Evolutionary conservation across 2,797 vertebrate species (phyloP).

Genomic region (Heterohyrax brucei): DNA sequence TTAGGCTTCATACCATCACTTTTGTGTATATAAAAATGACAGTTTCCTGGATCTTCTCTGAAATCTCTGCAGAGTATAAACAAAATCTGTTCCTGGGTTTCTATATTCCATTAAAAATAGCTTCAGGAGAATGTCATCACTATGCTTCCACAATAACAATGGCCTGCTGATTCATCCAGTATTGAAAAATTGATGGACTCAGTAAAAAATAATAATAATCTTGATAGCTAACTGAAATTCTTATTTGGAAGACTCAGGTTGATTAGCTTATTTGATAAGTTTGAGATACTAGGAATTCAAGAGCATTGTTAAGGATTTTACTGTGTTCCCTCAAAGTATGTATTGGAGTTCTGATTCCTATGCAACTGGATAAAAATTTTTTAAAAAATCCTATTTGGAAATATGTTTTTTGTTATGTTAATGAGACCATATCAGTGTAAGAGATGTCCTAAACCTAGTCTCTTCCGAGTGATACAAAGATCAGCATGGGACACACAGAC

Average conservation of each 20-base stretch:
- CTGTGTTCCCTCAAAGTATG: neutral
- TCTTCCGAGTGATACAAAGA: neutral
- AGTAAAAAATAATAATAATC: neutral
- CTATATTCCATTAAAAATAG: constrained; percentile 2
- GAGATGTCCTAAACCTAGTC: neutral
- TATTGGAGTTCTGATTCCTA: neutral
- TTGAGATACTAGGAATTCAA: neutral
- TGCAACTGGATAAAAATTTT: neutral
- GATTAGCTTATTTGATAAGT: neutral
- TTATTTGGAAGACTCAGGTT: constrained; percentile 10
- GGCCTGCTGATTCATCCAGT: neutral
- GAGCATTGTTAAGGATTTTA: neutral
- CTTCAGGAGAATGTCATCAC: neutral
- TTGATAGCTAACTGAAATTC: neutral
- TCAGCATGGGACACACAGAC: neutral
- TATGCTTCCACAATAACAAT: neutral
- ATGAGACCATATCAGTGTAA: neutral
- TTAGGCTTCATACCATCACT: neutral
- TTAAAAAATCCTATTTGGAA: neutral
- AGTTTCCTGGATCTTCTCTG: neutral
- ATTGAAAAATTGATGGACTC: neutral
- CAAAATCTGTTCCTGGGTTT: neutral
- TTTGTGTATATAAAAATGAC: neutral
- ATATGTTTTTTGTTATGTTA: neutral
- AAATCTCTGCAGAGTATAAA: neutral